These are phyloP conservation scores for Chloromyia formosa DNA, from an alignment of 2,888 invertebrate genomes.

Conservation along the genomic window DNA sequence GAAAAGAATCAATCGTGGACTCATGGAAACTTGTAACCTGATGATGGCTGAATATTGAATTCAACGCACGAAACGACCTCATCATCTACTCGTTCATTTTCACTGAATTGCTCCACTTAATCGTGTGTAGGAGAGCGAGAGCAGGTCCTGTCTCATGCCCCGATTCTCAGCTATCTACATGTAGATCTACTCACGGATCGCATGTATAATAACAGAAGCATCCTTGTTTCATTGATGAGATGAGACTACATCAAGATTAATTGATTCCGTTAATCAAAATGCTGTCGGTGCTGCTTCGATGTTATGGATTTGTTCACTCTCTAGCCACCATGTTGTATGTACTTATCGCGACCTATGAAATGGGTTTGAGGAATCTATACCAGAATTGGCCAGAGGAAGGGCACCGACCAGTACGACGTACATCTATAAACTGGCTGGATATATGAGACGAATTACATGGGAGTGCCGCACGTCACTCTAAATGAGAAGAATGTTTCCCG, in stretches of 20 bases:
- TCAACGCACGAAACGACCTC: conserved; percentile 34
- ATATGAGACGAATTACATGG: background rate
- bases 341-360: too few relatives aligned
- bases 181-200: background rate
- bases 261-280: conserved; percentile 38
- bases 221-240: conserved; percentile 11
- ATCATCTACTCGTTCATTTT: conserved; percentile 39
- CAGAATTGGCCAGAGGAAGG: too few relatives aligned
- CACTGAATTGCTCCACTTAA: background rate
- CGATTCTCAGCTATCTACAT: background rate
- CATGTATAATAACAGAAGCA: background rate
- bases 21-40: conserved; percentile 31
- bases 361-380: too few relatives aligned
- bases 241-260: conserved; percentile 41
- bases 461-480: background rate
- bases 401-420: too few relatives aligned
- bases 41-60: conserved; percentile 38
- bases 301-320: background rate
- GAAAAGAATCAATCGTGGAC: conserved; percentile 33
- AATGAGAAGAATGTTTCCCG: background rate
- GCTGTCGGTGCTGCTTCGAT: conserved; percentile 1
- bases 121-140: background rate
- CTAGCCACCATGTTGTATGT: background rate
- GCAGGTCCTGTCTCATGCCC: too few relatives aligned
- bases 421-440: too few relatives aligned